Conservation (phyloP, 2,888 invertebrate genomes). For the Acholoe squamosa region DNA sequence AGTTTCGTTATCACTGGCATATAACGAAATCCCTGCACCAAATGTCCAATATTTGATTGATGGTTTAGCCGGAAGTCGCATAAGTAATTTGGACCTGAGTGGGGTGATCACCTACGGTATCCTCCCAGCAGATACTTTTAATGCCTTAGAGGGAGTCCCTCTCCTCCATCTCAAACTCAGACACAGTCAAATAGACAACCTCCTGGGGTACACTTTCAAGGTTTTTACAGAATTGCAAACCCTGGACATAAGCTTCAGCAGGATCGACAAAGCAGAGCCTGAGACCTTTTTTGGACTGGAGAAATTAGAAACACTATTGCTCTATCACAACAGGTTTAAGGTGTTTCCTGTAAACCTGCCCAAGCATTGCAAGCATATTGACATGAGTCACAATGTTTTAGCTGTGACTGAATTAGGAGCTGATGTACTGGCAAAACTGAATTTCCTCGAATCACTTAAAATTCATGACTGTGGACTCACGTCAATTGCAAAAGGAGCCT, state of each 20-base stretch:
- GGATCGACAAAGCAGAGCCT: not conserved
- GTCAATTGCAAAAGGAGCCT: not conserved
- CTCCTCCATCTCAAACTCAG: not conserved
- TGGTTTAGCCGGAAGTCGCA: not conserved
- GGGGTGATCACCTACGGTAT: not conserved
- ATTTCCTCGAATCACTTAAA: not conserved
- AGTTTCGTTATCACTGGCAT: not conserved
- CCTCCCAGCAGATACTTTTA: not conserved
- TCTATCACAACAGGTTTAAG: slow-evolving; percentile 6
- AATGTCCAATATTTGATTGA: not conserved
- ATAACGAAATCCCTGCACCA: not conserved
- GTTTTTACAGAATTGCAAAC: not conserved
- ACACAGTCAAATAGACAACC: slow-evolving; percentile 4
- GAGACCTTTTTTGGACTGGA: not conserved
- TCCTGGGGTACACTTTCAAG: not conserved
- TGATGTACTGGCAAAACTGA: not conserved
- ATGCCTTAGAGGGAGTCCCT: not conserved
- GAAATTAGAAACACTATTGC: not conserved
- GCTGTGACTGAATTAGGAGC: not conserved
- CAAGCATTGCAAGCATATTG: not conserved
- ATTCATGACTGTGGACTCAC: not conserved
- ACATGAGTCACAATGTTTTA: not conserved
- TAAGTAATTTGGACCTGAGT: not conserved
- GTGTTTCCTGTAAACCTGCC: not conserved
- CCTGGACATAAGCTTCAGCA: slow-evolving; percentile 6